Conservation (phyloP, 2,797 vertebrate species). For the Chromis chromis region DNA sequence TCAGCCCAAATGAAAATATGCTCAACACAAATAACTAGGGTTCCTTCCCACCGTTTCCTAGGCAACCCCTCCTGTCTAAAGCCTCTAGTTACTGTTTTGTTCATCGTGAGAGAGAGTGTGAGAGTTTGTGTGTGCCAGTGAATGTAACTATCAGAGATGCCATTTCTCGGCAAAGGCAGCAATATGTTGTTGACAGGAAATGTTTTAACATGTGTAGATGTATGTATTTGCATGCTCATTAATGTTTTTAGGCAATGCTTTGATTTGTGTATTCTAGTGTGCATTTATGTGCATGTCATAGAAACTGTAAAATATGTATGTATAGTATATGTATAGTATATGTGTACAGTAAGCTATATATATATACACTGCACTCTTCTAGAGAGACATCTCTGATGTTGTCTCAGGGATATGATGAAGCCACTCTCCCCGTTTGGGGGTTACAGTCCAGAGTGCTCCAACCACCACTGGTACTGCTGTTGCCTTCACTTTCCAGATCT, state of each 20-base stretch:
- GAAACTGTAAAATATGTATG: no score
- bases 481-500: no score
- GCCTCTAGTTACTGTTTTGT: slow-evolving; percentile 71
- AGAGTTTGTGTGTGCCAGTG: slow-evolving; percentile 51
- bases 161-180: slow-evolving; percentile 55
- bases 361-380: no score
- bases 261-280: background rate
- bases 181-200: slow-evolving; percentile 59
- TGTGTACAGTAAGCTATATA: no score
- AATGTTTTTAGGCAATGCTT: background rate
- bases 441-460: no score
- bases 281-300: background rate
- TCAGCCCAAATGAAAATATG: slow-evolving; percentile 84
- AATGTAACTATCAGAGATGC: slow-evolving; percentile 59
- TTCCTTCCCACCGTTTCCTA: slow-evolving; percentile 83
- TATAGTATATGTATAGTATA: no score
- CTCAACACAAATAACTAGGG: slow-evolving; percentile 83
- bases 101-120: slow-evolving; percentile 61
- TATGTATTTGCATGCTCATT: slow-evolving; percentile 1
- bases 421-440: no score
- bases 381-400: no score
- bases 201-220: slow-evolving; percentile 12
- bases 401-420: no score
- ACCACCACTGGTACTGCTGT: no score
- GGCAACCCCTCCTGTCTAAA: slow-evolving; percentile 83